Evolutionary conservation across 1,140 invertebrate species (phyloP).

Genomic region (Polypedilum vanderplanki): DNA sequence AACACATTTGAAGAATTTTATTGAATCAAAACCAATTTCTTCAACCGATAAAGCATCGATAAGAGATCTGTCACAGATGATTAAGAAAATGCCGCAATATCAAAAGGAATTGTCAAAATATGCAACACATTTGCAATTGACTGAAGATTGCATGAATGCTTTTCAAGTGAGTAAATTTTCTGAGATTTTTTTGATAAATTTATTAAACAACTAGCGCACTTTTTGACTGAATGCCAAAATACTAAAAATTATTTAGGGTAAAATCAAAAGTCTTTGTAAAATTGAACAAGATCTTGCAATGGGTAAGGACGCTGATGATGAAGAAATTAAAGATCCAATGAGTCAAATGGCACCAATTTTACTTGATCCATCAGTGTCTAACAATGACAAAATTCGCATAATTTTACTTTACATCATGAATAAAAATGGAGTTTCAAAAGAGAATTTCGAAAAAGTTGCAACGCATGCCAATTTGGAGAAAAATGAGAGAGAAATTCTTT

Average conservation of each 20-base stretch:
- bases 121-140: constrained; percentile 94
- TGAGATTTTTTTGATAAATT: too few relatives aligned
- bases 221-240: too few relatives aligned
- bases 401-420: constrained; percentile 98
- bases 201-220: too few relatives aligned
- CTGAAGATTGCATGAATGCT: constrained; percentile 98
- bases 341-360: constrained; percentile 96
- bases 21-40: constrained; percentile 87
- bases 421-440: constrained; percentile 97
- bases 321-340: constrained; percentile 99
- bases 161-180: constrained; percentile 52
- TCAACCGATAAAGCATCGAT: constrained; percentile 85
- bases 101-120: constrained; percentile 99
- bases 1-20: constrained; percentile 85
- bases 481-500: constrained; percentile 89
- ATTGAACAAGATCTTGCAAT: constrained; percentile 98
- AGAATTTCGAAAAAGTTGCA: constrained; percentile 94
- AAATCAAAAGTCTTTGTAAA: constrained; percentile 96
- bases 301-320: constrained; percentile 95
- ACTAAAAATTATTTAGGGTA: constrained; percentile 41
- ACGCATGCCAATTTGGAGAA: constrained; percentile 91
- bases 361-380: constrained; percentile 77
- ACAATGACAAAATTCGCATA: constrained; percentile 95
- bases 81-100: constrained; percentile 99
- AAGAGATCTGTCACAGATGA: constrained; percentile 96